Base-by-base conservation (phyloP, 2,888 invertebrate species). In the Tupiocoris notatus region DNA sequence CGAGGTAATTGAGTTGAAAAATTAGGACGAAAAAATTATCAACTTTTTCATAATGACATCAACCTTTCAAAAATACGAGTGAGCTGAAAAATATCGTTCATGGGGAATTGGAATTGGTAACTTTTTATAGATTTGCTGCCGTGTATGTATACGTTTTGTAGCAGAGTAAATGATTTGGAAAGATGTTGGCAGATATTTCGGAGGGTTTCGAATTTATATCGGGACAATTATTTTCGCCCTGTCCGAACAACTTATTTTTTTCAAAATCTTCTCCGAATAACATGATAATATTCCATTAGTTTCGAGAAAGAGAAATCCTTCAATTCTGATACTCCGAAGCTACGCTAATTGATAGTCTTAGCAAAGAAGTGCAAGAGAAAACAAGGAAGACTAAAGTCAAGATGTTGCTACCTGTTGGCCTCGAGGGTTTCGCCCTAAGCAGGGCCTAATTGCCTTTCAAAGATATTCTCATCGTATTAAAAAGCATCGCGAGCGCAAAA, bases 381-480 rank as follows among this genome's bases (percentile, higher is more conserved):
- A 7, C 3, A 39, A 39, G 39, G 39, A 39, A 39, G 39, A 12
- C 12, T 39, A 12, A 39, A 39, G 39, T 12, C 39, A 39, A 39
- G 39, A 39, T 67, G 67, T 22, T 21, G 21, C 67, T 56, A 67
- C 67, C 67, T 67, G 67, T 67, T 17, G 67, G 56, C 39, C 39
- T 39, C 39, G 39, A 7, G 39, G 39, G n/a, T 12, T 39, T 39
- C 3, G 12, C 39, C 39, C 39, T 39, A 39, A 39, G 39, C 39
- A 39, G 39, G 39, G 39, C 65, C 22, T 67, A 67, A 67, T 67
- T 67, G 57, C 67, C 67, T 70, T 58, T 12, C 24, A 58, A 70
- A 65, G 65, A 39, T 65, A 65, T 65, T 65, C 65, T 20, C 39
- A 20, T 39, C 65, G 25, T 39, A 65, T 65, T 65, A 17, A 65